Conservation (phyloP, 2,888 invertebrate species). For the Melolontha melolontha region DNA sequence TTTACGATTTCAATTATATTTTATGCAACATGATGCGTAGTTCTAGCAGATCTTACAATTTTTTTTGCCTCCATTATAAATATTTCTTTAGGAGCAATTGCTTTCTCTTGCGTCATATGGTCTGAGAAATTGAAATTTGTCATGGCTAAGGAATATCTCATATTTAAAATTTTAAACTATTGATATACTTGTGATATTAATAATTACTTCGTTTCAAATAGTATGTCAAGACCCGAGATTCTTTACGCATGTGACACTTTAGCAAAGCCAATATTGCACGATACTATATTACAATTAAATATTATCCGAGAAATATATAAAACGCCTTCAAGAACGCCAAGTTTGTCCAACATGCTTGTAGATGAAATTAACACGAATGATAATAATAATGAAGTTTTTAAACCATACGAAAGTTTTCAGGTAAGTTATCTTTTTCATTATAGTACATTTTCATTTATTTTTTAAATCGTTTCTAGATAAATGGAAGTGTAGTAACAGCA, state of each 20-base stretch:
- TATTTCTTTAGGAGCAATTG: too few species aligned
- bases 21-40: too few species aligned
- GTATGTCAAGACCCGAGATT: conserved; percentile 70
- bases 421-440: conserved; percentile 44
- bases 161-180: too few species aligned
- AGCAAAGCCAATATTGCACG: conserved; percentile 90
- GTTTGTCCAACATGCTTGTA: conserved; percentile 58
- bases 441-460: conserved; percentile 1
- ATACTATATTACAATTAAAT: conserved; percentile 83
- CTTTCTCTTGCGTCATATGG: too few species aligned
- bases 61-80: too few species aligned
- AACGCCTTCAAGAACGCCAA: conserved; percentile 53
- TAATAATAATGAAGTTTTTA: conserved; percentile 44
- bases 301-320: conserved; percentile 59
- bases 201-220: conserved; percentile 51
- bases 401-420: conserved; percentile 50
- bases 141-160: too few species aligned
- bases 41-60: too few species aligned
- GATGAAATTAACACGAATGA: conserved; percentile 55
- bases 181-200: too few species aligned
- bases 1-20: too few species aligned
- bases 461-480: conserved; percentile 68
- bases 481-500: conserved; percentile 84
- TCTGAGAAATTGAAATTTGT: too few species aligned
- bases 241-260: conserved; percentile 80